Evolutionary conservation across 1,140 invertebrate species (phyloP).

Genomic region (Drosophila setifemur): DNA sequence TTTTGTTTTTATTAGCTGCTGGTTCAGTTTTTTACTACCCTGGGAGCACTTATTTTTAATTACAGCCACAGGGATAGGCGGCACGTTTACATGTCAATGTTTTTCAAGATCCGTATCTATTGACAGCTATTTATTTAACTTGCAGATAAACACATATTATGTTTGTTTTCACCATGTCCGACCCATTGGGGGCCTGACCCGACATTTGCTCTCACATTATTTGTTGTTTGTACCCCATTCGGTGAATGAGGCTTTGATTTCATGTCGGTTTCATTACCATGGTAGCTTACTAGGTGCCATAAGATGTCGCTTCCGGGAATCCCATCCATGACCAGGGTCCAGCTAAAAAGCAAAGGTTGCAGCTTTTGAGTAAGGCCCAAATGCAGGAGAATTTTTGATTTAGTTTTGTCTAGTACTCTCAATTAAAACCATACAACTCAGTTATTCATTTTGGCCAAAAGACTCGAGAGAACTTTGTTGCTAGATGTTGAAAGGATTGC

Average conservation of each 20-base stretch:
- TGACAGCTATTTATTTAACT: background rate
- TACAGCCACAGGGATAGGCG: background rate
- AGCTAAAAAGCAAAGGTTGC: no score
- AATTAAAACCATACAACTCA: no score
- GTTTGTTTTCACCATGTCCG: background rate
- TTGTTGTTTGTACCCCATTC: no score
- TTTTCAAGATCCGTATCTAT: constrained; percentile 4
- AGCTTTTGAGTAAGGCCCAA: no score
- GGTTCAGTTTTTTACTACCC: background rate
- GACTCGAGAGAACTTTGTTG: background rate
- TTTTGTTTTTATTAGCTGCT: background rate
- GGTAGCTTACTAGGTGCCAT: no score
- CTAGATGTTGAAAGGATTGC: background rate
- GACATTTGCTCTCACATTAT: background rate
- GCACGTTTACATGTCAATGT: background rate
- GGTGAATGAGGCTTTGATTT: no score
- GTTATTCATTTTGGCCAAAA: no score
- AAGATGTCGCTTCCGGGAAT: no score
- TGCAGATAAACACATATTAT: background rate
- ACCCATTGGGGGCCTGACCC: background rate
- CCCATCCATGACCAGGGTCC: no score
- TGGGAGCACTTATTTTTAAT: constrained; percentile 6
- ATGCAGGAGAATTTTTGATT: no score
- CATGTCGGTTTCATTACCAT: no score
- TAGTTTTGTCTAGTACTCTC: no score